Percentiles rank a stretch among this genome's conserved stretches.
phyloP scores from a whole-genome alignment of 2,888 invertebrate species.

The Yponomeuta evonymella region DNA sequence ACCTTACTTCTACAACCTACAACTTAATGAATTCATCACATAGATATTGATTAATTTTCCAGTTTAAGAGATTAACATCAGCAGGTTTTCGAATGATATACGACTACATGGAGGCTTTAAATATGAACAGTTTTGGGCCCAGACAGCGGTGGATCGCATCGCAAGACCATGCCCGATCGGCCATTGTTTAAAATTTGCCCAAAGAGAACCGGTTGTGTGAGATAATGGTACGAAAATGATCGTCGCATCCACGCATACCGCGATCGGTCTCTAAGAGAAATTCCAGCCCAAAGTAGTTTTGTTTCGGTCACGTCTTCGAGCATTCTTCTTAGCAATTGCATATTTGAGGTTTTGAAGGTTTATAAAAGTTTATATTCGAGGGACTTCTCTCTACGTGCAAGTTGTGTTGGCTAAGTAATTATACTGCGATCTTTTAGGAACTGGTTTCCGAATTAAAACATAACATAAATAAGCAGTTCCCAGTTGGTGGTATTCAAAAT shows the following conservation, averaged over 20 bases:
- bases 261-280: slow-evolving; percentile 37
- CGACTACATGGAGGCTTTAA: neutral
- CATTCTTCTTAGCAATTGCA: neutral
- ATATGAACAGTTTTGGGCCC: neutral
- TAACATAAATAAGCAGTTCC: slow-evolving; percentile 17
- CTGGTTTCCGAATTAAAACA: neutral
- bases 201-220: slow-evolving; percentile 58
- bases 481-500: slow-evolving; percentile 36
- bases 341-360: slow-evolving; percentile 13
- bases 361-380: too few relatives aligned
- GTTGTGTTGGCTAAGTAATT: too few relatives aligned
- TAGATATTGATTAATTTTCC: neutral
- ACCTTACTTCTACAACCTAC: too few relatives aligned
- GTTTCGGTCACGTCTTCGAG: slow-evolving; percentile 3
- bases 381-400: too few relatives aligned
- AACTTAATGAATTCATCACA: neutral
- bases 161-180: slow-evolving; percentile 11
- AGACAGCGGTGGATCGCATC: slow-evolving; percentile 27
- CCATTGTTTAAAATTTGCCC: slow-evolving; percentile 68
- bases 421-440: neutral
- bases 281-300: slow-evolving; percentile 30
- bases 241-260: slow-evolving; percentile 41
- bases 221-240: slow-evolving; percentile 56
- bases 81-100: neutral
- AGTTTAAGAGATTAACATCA: neutral